Conservation (phyloP, 64 coral and sea anemone species). For the Anthopleura sola region DNA sequence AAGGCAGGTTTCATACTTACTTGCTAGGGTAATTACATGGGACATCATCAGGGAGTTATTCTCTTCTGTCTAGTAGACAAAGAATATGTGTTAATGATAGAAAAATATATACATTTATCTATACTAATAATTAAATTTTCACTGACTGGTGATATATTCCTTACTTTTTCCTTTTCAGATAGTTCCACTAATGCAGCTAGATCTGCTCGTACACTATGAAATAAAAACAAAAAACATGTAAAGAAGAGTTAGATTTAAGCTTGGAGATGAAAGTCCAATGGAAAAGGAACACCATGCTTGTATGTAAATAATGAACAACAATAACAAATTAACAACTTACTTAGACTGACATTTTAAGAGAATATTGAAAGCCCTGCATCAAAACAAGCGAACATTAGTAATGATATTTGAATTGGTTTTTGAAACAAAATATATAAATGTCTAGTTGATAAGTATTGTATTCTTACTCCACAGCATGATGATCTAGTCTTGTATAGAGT, state of each 20-base stretch:
- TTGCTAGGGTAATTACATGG: slow-evolving; percentile 69
- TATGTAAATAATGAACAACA: neutral
- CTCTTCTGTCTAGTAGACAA: slow-evolving; percentile 35
- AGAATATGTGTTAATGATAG: neutral
- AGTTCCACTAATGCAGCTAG: slow-evolving; percentile 43
- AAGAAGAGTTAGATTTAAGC: neutral
- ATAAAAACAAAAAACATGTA: neutral
- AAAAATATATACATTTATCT: neutral
- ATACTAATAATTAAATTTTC: neutral
- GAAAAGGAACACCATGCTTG: neutral
- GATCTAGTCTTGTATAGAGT: slow-evolving; percentile 73
- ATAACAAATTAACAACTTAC: slow-evolving; percentile 7
- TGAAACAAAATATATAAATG: neutral
- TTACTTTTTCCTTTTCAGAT: slow-evolving; percentile 40
- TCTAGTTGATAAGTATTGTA: neutral
- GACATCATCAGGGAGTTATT: slow-evolving; percentile 47
- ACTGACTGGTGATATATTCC: neutral
- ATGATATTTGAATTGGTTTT: neutral
- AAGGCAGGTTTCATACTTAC: slow-evolving; percentile 28
- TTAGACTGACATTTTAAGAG: slow-evolving; percentile 52
- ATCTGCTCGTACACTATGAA: slow-evolving; percentile 37
- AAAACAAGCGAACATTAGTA: slow-evolving; percentile 18
- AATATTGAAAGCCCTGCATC: slow-evolving; percentile 53
- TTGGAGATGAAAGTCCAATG: neutral
- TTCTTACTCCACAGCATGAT: slow-evolving; percentile 68